Percentiles rank a stretch among this genome's conserved stretches.
Conservation (phyloP, 1,140 invertebrate genomes). For the Aleiodes sp. region DNA sequence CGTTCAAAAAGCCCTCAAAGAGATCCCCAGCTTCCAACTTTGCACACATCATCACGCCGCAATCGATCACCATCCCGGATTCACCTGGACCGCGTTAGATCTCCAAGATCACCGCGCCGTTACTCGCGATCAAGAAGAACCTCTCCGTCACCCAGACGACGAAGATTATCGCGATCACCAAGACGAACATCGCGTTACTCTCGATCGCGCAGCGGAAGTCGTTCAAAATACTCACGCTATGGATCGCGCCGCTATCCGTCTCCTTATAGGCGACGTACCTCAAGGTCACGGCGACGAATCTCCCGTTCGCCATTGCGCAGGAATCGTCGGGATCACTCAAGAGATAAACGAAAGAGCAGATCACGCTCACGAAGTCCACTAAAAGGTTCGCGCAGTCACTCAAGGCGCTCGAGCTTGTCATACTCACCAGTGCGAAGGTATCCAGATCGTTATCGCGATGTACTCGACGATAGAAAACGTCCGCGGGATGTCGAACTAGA, state of each 20-base stretch:
- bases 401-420: conserved; percentile 69
- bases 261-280: conserved; percentile 45
- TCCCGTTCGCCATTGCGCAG: conserved; percentile 50
- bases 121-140: conserved; percentile 50
- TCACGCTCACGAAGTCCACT: conserved; percentile 44
- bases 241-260: conserved; percentile 51
- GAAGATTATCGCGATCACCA: conserved; percentile 48
- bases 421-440: conserved; percentile 73
- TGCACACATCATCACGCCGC: background rate
- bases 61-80: conserved; percentile 28
- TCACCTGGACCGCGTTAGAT: conserved; percentile 13
- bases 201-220: conserved; percentile 52
- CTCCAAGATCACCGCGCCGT: conserved; percentile 47
- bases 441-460: conserved; percentile 73
- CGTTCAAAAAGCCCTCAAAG: background rate
- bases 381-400: conserved; percentile 50
- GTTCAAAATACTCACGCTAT: conserved; percentile 52
- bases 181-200: conserved; percentile 53
- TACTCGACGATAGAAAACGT: conserved; percentile 58
- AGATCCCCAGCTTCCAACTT: background rate
- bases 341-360: conserved; percentile 44
- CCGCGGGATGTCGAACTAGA: conserved; percentile 24
- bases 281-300: conserved; percentile 48
- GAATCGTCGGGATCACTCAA: conserved; percentile 40
- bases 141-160: conserved; percentile 51